phyloP scores from a whole-genome alignment of 1,140 invertebrate species.

The Bombus confusus region DNA sequence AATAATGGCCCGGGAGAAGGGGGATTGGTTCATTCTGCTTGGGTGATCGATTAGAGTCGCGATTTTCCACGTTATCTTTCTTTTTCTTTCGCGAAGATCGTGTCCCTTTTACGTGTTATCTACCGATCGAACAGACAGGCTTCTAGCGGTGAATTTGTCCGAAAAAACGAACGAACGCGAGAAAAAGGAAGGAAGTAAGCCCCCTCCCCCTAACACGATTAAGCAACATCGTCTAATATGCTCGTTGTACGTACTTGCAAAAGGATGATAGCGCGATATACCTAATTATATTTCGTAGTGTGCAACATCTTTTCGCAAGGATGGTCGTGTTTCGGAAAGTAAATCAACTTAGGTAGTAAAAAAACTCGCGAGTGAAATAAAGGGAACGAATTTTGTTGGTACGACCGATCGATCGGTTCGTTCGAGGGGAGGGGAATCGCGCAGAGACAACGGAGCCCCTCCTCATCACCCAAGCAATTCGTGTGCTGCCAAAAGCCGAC shows the following conservation, averaged over 20 bases:
- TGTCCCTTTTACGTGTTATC: background rate
- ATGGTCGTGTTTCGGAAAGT: background rate
- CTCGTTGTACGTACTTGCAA: too few species aligned
- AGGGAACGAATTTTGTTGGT: background rate
- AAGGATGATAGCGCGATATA: too few species aligned
- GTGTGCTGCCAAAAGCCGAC: conserved; percentile 76
- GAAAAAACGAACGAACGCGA: background rate
- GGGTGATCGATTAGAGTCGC: conserved; percentile 72
- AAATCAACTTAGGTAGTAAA: background rate
- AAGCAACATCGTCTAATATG: background rate
- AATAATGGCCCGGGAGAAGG: conserved; percentile 82
- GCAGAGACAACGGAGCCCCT: background rate
- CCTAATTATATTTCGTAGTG: background rate
- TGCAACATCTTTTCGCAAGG: too few species aligned
- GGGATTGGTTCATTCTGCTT: conserved; percentile 76
- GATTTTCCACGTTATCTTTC: background rate
- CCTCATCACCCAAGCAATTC: conserved; percentile 81
- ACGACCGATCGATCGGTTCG: background rate
- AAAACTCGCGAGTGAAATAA: background rate
- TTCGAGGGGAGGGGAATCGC: conserved; percentile 12
- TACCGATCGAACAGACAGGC: background rate
- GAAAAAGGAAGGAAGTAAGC: background rate
- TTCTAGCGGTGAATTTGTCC: background rate
- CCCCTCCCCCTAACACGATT: background rate
- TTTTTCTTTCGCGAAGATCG: background rate